Base-by-base conservation (phyloP, 2,888 invertebrate species). In the Choreutis nemorana region DNA sequence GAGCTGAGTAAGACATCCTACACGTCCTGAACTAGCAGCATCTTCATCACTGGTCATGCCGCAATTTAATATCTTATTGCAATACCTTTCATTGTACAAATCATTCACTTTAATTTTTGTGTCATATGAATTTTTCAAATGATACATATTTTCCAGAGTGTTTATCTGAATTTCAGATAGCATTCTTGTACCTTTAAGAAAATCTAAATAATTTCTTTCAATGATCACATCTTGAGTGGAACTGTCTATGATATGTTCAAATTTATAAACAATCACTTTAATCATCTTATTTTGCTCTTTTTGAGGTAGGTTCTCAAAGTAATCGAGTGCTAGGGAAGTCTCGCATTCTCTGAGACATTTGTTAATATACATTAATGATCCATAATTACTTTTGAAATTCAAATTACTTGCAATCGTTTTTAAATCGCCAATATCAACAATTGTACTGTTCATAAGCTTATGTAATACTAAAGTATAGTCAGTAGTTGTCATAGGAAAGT, bases 141-240 rank as follows among this genome's bases (percentile, higher is more conserved):
- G 57, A 39, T 75, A 77, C 34, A 77, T 40, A 29, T 58, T 65
- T 50, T 73, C 65, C 34, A 75, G 41, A 34, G 57, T 50, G 26
- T 39, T 49, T 7, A 66, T 52, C 45, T 71, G 53, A 34, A 48
- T 48, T 14, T 51, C 41, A 41, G 54, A 50, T 15, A 75, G 36
- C 26, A 57, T 42, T 28, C 55, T 43, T 9, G 67, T 64, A 4
- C 73, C 72, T 42, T 75, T 78, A 18, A 80, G 45, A 32, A 80
- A 80, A 45, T 80, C 80, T 24, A 78, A 52, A 35, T 73, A 79
- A 42, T 72, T 78, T 41, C 62, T 59, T 55, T 78, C 75, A 26
- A 65, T 40, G 10, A 37, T 39, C 10, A 49, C 41, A 41, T 59
- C 50, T 33, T 37, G 46, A 11, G 37, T 40, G 7, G 24, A 13